Evolutionary conservation across 2,797 vertebrate genomes (phyloP), one percentile per base, ranked within the genome.

Genomic region (Amphiprion clarkii): DNA sequence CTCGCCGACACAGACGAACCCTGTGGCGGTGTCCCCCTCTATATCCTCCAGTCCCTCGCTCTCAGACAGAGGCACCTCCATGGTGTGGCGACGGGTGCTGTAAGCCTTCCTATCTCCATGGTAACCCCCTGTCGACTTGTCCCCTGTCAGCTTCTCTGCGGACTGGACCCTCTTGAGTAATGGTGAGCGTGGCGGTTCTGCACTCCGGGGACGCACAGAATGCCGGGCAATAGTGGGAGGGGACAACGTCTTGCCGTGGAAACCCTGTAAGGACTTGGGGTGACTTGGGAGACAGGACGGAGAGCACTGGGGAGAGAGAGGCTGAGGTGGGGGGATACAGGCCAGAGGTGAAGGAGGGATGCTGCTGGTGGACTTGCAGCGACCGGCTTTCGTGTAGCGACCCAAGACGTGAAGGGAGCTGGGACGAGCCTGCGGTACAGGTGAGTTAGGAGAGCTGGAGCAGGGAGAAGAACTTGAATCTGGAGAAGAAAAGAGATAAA

Each of bases 291-390:
- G 96, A 0, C 95, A 95, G 44, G 96, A 95, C 6, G 94, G 94
- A 1, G 95, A 95, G 6, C 96, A 97, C 10, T 97, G 96, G 3
- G 96, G 95, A 0, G 96, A 95, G 46, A 95, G 94, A 16, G 96
- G 94, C 56, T 94, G 76, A 0, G 96, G 92, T 7, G 94, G 94
- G 0, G 97, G 96, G 40, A 96, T 96, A 85, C 96, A 97, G 74
- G 97, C 97, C 66, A 98, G 89, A 0, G 97, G 97, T 0, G 97
- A 97, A 0, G 97, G 97, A 0, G 97, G 97, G 71, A 98, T 97
- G 66, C 96, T 97, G 95, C 96, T 97, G 81, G 96, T 97, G 65
- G 97, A 98, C 87, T 98, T 98, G 90, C 97, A 97, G 42, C 97
- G 96, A 3, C 96, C 96, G 0, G 95, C 93, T 88, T 97, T 97